Evolutionary conservation across 2,113 vertebrate species (phyloP), one percentile per base, ranked within the genome.

Genomic region (Marcusenius ussheri): DNA sequence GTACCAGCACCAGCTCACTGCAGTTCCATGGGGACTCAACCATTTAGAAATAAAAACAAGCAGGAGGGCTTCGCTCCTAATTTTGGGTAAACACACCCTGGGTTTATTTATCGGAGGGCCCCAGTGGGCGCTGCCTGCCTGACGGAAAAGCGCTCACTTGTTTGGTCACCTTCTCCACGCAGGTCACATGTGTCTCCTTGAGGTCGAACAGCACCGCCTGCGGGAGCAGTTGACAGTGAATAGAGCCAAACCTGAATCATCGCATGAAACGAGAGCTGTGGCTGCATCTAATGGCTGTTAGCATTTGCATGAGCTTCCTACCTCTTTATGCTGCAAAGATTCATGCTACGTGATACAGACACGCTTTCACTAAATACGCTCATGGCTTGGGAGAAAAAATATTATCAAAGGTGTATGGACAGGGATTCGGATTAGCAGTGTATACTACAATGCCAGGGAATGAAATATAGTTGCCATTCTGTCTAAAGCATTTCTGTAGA

Each of bases 131-230:
- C 39, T 84, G 50, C 24, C 6, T 10, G 83, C 10, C n/a, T 45
- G 45, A 21, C 27, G 27, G 62, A 6, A 47, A 9, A n/a, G 47
- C 7, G 90, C 92, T 94, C 74, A 97, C 97, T 94, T 90, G 87
- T 84, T 96, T 95, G 77, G 93, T 95, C 49, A 39, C 89, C 88
- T 94, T 96, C 31, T 97, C 96, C 50, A 93, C 95, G 80, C 96
- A 93, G 0, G 95, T 95, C 90, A 98, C 47, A 92, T 97, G 97
- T 0, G 96, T 96, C 93, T 98, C 97, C 91, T 95, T 97, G 91
- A 97, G 89, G 27, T 97, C 97, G 80, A 97, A 92, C 15, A 97
- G 94, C 91, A 96, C 96, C 31, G 96, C 96, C 96, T 97, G 92
- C 0, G 2, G 51, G 47, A 35, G n/a, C 46, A 24, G 50, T 17